Conservation (phyloP, 2,797 vertebrate genomes). For the Acrossocheilus wenchowensis region DNA sequence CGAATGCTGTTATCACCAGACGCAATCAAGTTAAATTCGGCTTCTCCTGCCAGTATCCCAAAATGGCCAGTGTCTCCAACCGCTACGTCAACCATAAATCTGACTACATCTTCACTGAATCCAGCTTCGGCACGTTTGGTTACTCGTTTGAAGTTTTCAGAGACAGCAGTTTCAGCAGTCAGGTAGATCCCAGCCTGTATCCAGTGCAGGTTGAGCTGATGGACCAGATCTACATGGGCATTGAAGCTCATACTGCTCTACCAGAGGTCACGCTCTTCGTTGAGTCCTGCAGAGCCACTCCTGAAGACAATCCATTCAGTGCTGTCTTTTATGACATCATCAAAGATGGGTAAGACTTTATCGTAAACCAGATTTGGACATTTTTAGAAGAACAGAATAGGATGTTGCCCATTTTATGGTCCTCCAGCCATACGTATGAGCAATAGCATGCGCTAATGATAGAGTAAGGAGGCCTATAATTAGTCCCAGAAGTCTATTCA, state of each 20-base stretch:
- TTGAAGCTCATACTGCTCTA: conserved; percentile 70
- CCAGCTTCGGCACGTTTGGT: conserved; percentile 75
- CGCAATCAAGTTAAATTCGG: conserved; percentile 62
- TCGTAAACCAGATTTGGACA: not conserved
- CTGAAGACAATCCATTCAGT: conserved; percentile 70
- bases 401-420: not conserved
- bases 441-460: not conserved
- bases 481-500: not conserved
- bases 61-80: conserved; percentile 66
- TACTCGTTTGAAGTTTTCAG: conserved; percentile 72
- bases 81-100: conserved; percentile 66
- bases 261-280: conserved; percentile 72
- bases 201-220: conserved; percentile 73
- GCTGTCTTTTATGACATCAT: conserved; percentile 72
- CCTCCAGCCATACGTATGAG: not conserved
- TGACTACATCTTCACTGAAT: conserved; percentile 76
- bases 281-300: conserved; percentile 78
- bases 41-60: conserved; percentile 75
- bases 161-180: conserved; percentile 60
- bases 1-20: conserved; percentile 64
- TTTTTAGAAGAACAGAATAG: not conserved
- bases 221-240: conserved; percentile 73
- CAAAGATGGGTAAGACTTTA: conserved; percentile 70
- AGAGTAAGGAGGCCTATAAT: not conserved
- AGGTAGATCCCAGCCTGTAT: conserved; percentile 63